A percentile compares a stretch with the other conserved stretches of the same genome.
Conservation (phyloP, 2,113 vertebrate species). For the Chionomys nivalis region DNA sequence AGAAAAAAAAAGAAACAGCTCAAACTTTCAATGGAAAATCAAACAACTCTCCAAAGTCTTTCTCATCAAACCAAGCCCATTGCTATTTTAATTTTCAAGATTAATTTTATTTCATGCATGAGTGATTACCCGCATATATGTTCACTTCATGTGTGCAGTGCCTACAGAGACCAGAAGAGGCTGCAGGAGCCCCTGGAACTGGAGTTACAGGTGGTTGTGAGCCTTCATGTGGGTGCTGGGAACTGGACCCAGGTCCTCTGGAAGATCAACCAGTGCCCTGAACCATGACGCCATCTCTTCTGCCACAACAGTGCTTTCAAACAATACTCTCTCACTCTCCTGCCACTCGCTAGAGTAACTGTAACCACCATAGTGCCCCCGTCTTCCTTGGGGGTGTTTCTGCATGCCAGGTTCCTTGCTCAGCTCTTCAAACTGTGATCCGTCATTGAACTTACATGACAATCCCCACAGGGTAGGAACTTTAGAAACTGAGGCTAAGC, state of each 20-base stretch:
- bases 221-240: neutral
- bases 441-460: neutral
- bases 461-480: neutral
- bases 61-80: neutral
- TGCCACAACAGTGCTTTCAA: neutral
- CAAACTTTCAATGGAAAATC: neutral
- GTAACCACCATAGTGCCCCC: neutral
- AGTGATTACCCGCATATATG: neutral
- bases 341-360: neutral
- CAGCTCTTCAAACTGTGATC: no score
- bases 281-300: neutral
- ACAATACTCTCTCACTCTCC: neutral
- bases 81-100: neutral
- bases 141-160: no score
- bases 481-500: neutral
- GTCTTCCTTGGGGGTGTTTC: no score
- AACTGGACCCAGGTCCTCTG: neutral
- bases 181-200: neutral
- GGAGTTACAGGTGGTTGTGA: neutral
- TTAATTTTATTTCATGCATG: neutral
- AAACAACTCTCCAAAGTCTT: neutral
- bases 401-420: neutral
- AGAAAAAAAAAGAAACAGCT: no score
- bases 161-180: neutral
- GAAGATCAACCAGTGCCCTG: neutral